phyloP scores from a whole-genome alignment of 2,113 vertebrate species.

The Cairina moschata region DNA sequence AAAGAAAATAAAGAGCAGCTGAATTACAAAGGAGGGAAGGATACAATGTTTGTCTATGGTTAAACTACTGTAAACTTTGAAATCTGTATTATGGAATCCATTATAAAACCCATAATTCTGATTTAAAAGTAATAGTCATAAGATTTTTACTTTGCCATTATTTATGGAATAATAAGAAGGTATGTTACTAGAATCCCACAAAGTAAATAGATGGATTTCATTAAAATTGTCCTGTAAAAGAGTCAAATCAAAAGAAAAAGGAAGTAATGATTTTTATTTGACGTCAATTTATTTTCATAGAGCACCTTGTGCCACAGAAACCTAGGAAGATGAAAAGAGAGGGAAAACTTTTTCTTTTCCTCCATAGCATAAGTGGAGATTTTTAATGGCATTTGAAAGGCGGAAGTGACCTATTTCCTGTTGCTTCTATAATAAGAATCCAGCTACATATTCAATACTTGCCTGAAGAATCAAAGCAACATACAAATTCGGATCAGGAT shows the following conservation, averaged over 20 bases:
- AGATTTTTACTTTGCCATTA: slow-evolving; percentile 38
- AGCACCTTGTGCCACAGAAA: neutral
- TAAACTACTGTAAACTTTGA: slow-evolving; percentile 70
- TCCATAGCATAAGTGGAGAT: neutral
- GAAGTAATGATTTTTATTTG: slow-evolving; percentile 38
- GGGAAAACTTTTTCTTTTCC: neutral
- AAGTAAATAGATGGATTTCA: slow-evolving; percentile 31
- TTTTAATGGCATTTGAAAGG: slow-evolving; percentile 46
- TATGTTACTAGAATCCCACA: neutral
- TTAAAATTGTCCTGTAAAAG: slow-evolving; percentile 12
- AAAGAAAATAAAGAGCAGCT: slow-evolving; percentile 65
- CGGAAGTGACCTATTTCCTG: slow-evolving; percentile 60
- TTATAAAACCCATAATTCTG: slow-evolving; percentile 53
- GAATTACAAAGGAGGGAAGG: slow-evolving; percentile 46
- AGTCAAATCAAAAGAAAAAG: slow-evolving; percentile 14
- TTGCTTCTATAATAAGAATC: slow-evolving; percentile 59
- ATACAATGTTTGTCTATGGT: slow-evolving; percentile 58
- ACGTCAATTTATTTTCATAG: slow-evolving; percentile 55
- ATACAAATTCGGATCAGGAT: slow-evolving; percentile 47
- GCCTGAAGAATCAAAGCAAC: slow-evolving; percentile 51
- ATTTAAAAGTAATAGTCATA: slow-evolving; percentile 40
- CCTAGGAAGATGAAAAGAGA: slow-evolving; percentile 34
- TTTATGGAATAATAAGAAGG: slow-evolving; percentile 33
- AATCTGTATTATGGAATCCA: slow-evolving; percentile 48
- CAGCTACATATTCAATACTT: slow-evolving; percentile 31